These are phyloP conservation scores for Nasonia oneida DNA, from an alignment of 2,888 invertebrate genomes.

Conservation along the genomic window DNA sequence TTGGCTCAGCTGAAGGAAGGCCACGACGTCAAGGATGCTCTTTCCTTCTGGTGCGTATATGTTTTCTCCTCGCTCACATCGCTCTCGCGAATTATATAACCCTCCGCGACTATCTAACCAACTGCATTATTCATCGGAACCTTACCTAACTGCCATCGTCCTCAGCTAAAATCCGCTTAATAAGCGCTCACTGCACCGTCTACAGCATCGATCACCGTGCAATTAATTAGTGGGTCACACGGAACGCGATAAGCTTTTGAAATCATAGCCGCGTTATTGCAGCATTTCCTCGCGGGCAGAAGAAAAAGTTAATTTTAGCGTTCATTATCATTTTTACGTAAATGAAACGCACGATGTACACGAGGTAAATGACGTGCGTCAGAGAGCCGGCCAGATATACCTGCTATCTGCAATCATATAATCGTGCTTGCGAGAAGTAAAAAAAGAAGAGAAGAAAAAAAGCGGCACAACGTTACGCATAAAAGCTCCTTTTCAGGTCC, in stretches of 20 bases:
- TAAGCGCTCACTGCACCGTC: background rate
- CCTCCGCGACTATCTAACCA: background rate
- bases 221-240: background rate
- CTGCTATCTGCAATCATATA: background rate
- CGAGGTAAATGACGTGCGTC: background rate
- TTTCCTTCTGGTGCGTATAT: conserved; percentile 82
- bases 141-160: conserved; percentile 24
- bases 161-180: background rate
- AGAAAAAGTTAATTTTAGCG: background rate
- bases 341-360: background rate
- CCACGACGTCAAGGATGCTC: conserved; percentile 81
- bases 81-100: conserved; percentile 34
- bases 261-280: background rate
- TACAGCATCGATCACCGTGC: background rate
- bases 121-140: conserved; percentile 40
- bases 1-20: conserved; percentile 82
- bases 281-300: no score
- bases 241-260: background rate
- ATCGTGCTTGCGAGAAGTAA: background rate
- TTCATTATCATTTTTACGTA: background rate
- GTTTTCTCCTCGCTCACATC: conserved; percentile 15
- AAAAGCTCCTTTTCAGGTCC: conserved; percentile 74
- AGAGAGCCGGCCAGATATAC: background rate
- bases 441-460: no score
- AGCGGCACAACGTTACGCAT: no score